These are phyloP conservation scores for Meleagris gallopavo DNA, from an alignment of 2,113 vertebrate genomes.

Conservation along the genomic window DNA sequence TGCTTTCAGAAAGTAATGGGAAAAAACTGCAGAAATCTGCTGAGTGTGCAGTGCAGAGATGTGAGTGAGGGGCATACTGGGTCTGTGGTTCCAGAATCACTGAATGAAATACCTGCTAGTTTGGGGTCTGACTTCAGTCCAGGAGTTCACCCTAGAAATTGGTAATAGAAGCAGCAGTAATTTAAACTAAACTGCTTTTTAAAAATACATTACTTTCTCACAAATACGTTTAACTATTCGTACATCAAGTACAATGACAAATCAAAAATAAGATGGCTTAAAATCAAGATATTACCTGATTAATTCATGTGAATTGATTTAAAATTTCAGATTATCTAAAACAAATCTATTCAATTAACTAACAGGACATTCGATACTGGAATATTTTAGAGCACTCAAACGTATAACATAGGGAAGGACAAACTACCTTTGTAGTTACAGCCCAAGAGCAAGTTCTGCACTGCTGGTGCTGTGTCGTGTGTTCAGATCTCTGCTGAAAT, in stretches of 20 bases:
- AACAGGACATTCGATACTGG: not conserved
- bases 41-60: not conserved
- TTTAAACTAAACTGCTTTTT: not conserved
- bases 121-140: not conserved
- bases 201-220: not conserved
- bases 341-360: not conserved
- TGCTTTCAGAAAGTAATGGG: fast-evolving
- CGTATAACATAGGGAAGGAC: not conserved
- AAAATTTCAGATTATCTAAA: not conserved
- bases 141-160: not conserved
- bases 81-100: not conserved
- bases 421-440: not conserved
- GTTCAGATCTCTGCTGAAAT: not conserved
- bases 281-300: not conserved
- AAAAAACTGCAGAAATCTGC: not conserved
- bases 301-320: not conserved
- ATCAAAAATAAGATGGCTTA: not conserved
- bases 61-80: not conserved
- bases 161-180: not conserved
- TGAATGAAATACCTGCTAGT: not conserved
- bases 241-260: not conserved
- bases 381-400: not conserved
- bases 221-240: not conserved
- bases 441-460: not conserved
- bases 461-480: not conserved